Evolutionary conservation across 2,888 invertebrate genomes (phyloP).

Genomic region (Dexiosoma caninum): DNA sequence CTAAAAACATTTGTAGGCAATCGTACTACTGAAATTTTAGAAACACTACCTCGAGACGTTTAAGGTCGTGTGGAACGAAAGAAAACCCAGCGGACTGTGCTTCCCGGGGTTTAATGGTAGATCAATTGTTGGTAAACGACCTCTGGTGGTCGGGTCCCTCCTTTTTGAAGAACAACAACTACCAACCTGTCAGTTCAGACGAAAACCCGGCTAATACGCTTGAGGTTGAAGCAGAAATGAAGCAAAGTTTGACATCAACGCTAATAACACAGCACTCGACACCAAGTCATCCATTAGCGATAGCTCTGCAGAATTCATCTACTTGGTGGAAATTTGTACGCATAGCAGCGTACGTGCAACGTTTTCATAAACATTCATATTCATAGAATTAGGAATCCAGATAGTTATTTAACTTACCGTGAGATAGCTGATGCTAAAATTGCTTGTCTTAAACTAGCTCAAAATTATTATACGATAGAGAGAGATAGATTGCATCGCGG

Average conservation of each 20-base stretch:
- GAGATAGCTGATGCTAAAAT: conserved; percentile 4
- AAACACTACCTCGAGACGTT: background rate
- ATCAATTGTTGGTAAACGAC: background rate
- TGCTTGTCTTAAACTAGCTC: conserved; percentile 3
- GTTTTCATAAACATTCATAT: conserved; percentile 26
- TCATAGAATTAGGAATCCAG: background rate
- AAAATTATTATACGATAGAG: conserved; percentile 26
- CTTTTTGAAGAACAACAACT: conserved; percentile 17
- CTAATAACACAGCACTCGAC: background rate
- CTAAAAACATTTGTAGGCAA: conserved; percentile 36
- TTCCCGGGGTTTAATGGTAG: background rate
- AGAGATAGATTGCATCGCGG: conserved; percentile 1
- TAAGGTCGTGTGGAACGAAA: conserved; percentile 7
- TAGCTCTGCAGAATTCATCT: background rate
- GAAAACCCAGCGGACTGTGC: conserved; percentile 39
- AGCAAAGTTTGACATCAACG: background rate
- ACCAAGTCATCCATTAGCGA: background rate
- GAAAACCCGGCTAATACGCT: too few species aligned
- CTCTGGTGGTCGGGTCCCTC: conserved; percentile 30
- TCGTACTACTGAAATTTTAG: conserved; percentile 18
- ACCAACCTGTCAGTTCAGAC: too few species aligned
- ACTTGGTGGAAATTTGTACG: conserved; percentile 34
- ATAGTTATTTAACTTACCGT: background rate
- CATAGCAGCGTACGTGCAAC: conserved; percentile 26
- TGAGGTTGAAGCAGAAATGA: too few species aligned